phyloP scores from a whole-genome alignment of 2,888 invertebrate species.

The Nomada ferruginata region DNA sequence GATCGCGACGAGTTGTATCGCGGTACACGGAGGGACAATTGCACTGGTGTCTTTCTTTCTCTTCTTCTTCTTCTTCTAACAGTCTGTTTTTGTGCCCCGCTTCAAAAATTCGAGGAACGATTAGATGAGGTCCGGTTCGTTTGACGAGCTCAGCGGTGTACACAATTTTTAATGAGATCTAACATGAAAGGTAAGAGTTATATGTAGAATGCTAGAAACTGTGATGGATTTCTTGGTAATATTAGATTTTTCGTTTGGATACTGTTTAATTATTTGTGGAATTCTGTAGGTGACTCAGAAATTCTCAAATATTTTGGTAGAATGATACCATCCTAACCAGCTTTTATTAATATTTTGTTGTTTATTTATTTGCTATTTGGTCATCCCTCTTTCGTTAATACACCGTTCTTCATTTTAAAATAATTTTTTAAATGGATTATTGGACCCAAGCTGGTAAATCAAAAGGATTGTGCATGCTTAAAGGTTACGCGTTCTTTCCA shows the following conservation, averaged over 20 bases:
- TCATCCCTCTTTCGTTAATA: no score
- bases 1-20: neutral
- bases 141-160: no score
- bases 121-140: neutral
- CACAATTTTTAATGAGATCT: neutral
- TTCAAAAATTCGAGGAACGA: neutral
- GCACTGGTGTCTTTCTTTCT: neutral
- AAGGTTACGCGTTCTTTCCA: constrained; percentile 54
- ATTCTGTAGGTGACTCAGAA: neutral
- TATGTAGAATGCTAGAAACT: neutral
- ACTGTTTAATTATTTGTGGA: neutral
- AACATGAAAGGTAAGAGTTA: neutral
- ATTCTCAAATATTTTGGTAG: neutral
- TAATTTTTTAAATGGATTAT: constrained; percentile 6
- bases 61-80: neutral
- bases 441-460: constrained; percentile 23
- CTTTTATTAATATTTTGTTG: no score
- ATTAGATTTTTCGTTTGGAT: no score
- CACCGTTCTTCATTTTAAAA: no score
- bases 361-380: no score
- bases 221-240: no score
- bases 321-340: neutral
- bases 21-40: neutral
- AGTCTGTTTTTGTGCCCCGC: no score
- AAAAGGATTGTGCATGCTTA: constrained; percentile 21